Evolutionary conservation across 2,888 invertebrate species (phyloP).

Genomic region (Amphipoea lucens): DNA sequence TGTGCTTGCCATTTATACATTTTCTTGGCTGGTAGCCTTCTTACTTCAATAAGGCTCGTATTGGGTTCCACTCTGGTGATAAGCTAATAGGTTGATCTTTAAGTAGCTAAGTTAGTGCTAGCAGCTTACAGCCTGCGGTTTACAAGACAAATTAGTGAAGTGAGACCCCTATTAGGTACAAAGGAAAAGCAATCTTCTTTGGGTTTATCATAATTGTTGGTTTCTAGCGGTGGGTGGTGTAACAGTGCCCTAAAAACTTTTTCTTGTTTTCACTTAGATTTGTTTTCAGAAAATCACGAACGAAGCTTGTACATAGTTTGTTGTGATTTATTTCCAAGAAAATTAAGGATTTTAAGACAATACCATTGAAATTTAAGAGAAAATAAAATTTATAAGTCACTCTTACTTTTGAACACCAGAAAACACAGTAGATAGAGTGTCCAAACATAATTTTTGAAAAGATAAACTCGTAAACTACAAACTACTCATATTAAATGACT

Average conservation of each 20-base stretch:
- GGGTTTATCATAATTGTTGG: slow-evolving; percentile 15
- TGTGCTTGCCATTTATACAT: no score
- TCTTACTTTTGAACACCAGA: background rate
- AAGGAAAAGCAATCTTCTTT: slow-evolving; percentile 24
- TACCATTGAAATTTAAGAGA: background rate
- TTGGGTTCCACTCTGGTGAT: background rate
- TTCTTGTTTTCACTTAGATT: slow-evolving; percentile 12
- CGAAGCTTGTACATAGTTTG: background rate
- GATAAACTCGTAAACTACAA: background rate
- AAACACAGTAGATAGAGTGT: no score
- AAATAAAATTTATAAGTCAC: background rate
- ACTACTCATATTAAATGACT: background rate
- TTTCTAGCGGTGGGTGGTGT: slow-evolving; percentile 11
- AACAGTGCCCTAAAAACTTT: background rate
- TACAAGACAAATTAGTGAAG: slow-evolving; percentile 6
- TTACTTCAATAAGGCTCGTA: background rate
- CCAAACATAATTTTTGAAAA: background rate
- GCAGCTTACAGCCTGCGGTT: slow-evolving; percentile 23
- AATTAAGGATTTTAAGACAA: background rate
- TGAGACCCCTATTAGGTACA: slow-evolving; percentile 10
- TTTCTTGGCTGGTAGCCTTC: no score
- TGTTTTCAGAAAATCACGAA: background rate
- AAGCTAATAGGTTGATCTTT: background rate
- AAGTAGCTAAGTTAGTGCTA: background rate
- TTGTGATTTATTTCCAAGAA: background rate